phyloP scores from a whole-genome alignment of 2,113 vertebrate species.

The Corapipo altera region DNA sequence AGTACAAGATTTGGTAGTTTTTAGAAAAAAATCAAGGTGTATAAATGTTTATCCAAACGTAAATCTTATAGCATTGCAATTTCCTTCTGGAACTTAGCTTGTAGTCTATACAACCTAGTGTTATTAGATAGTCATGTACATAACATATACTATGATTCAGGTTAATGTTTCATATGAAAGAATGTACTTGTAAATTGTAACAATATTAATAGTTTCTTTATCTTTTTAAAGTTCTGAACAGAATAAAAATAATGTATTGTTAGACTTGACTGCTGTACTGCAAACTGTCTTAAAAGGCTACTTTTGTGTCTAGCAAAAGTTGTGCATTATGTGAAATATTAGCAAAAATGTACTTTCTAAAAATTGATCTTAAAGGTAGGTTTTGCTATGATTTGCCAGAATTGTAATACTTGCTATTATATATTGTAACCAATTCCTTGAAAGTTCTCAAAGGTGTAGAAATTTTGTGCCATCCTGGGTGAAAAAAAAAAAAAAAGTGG shows the following conservation, averaged over 20 bases:
- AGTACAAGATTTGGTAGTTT: not conserved
- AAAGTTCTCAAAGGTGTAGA: constrained; percentile 65
- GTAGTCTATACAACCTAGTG: constrained; percentile 56
- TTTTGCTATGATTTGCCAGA: constrained; percentile 63
- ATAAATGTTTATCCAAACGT: constrained; percentile 46
- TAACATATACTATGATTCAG: constrained; percentile 69
- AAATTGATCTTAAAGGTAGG: constrained; percentile 55
- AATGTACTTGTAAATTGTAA: constrained; percentile 83
- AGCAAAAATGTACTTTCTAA: constrained; percentile 55
- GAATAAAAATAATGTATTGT: constrained; percentile 63
- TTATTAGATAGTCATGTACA: constrained; percentile 69
- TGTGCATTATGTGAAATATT: constrained; percentile 71
- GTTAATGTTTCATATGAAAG: constrained; percentile 76
- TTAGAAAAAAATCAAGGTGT: constrained; percentile 44
- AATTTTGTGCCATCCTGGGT: constrained; percentile 60
- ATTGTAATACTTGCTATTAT: constrained; percentile 53
- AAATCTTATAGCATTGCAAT: constrained; percentile 51
- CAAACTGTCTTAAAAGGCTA: constrained; percentile 69
- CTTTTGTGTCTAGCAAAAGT: constrained; percentile 73
- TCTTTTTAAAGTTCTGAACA: constrained; percentile 74
- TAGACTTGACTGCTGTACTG: constrained; percentile 67
- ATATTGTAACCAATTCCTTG: constrained; percentile 61
- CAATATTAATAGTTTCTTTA: constrained; percentile 68
- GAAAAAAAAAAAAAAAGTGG: not conserved
- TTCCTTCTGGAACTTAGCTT: constrained; percentile 65